Percentiles rank a stretch among this genome's conserved stretches.
Evolutionary conservation across 2,888 invertebrate species (phyloP).

Genomic region (Heliconius aoede): DNA sequence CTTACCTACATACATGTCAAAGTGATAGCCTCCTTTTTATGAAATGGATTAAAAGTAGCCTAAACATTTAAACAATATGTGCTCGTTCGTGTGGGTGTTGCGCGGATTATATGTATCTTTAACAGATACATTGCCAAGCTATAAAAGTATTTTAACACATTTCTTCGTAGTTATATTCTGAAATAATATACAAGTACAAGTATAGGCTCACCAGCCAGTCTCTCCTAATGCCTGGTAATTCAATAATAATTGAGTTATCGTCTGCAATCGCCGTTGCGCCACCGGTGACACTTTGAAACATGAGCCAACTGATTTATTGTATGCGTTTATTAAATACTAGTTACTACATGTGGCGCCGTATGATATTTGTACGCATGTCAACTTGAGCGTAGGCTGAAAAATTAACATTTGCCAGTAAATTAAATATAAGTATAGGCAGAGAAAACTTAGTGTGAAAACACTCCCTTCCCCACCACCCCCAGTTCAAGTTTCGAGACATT

Average conservation of each 20-base stretch:
- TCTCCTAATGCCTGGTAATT: slow-evolving; percentile 24
- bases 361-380: background rate
- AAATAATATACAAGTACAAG: too few relatives aligned
- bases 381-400: background rate
- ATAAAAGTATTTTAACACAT: too few relatives aligned
- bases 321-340: slow-evolving; percentile 23
- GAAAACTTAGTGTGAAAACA: background rate
- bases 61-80: too few relatives aligned
- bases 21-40: too few relatives aligned
- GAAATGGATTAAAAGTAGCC: too few relatives aligned
- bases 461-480: background rate
- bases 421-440: background rate
- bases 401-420: background rate
- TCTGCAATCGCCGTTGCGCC: slow-evolving; percentile 9
- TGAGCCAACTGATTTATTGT: slow-evolving; percentile 34
- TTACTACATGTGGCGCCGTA: background rate
- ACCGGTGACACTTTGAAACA: slow-evolving; percentile 28
- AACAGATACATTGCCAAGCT: too few relatives aligned
- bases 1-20: too few relatives aligned
- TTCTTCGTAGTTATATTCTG: background rate
- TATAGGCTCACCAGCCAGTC: background rate
- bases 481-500: too few relatives aligned
- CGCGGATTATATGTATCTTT: too few relatives aligned
- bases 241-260: slow-evolving; percentile 38
- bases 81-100: too few relatives aligned